Evolutionary conservation across 2,797 vertebrate genomes (phyloP), one percentile per base, ranked within the genome.

Genomic region (Rhynchonycteris naso): DNA sequence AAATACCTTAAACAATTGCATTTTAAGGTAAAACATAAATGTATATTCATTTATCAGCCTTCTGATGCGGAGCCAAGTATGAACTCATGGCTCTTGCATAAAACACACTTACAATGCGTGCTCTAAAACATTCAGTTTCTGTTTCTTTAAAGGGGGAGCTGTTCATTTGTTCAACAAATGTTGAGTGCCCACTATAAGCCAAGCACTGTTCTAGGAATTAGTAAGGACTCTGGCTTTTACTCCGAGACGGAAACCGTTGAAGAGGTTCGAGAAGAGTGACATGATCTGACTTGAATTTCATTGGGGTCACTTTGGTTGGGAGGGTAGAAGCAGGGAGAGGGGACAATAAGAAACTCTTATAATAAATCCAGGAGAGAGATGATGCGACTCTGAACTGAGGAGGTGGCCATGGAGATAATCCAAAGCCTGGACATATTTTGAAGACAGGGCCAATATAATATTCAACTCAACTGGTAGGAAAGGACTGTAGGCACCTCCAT

Each of bases 1-100:
- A 94, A 95, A 88, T 76, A 95, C 26, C 71, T 91, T 76, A 72
- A 93, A 91, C 84, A 81, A 83, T 3, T 92, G 10, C 47, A 90
- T 76, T 90, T 95, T 83, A 93, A 76, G 21, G 72, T 85, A 81
- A 75, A 90, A 61, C 28, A 90, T 43, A 90, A 91, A 78, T 28
- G 38, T 82, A 28, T 50, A 66, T 79, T 69, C 56, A 84, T 30
- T 76, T 90, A 76, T 84, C 68, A 30, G 43, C 87, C 72, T 92
- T 94, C 18, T 90, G 72, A 93, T 59, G 35, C 52, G n/a, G 10
- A 80, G 76, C 56, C 76, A 95, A 90, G 68, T 58, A 88, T 78
- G 94, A 95, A 90, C 38, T 83, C 71, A 59, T 30, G 38, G 22
- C 82, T 88, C 47, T 86, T 78, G 19, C n/a, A 94, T 89, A 91